Conservation (phyloP, 2,888 invertebrate genomes). For the Epistrophe eligans region DNA sequence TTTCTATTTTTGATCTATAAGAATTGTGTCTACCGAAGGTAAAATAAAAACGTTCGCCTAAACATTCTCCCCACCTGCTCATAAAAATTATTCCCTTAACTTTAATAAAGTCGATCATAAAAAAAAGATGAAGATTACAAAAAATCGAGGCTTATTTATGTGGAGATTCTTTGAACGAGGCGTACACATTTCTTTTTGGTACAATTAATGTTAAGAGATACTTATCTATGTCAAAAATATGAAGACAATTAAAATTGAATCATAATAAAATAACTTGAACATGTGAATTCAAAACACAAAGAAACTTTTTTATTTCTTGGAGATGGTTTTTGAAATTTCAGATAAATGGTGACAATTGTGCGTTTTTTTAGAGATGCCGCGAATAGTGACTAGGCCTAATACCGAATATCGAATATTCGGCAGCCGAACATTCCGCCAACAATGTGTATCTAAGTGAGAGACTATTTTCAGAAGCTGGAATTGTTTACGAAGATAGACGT, state of each 20-base stretch:
- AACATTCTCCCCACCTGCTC: background rate
- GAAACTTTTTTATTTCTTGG: background rate
- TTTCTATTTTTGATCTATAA: conserved; percentile 6
- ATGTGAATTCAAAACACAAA: conserved; percentile 35
- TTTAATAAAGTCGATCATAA: background rate
- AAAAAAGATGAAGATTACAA: background rate
- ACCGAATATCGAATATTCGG: too few relatives aligned
- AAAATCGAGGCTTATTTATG: conserved; percentile 33
- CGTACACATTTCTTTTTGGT: conserved; percentile 63
- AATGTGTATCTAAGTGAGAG: too few relatives aligned
- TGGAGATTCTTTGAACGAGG: conserved; percentile 41
- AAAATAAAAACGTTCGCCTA: conserved; percentile 1
- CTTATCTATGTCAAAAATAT: conserved; percentile 47
- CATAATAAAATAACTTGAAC: conserved; percentile 53
- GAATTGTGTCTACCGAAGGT: conserved; percentile 18
- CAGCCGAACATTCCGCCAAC: too few relatives aligned
- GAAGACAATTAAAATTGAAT: conserved; percentile 40
- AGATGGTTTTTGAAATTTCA: background rate
- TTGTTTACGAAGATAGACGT: too few relatives aligned
- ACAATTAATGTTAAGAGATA: conserved; percentile 65
- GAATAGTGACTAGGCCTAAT: too few relatives aligned
- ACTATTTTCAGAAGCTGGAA: too few relatives aligned
- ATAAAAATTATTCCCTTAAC: conserved; percentile 5
- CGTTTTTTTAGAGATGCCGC: too few relatives aligned
- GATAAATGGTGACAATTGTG: background rate